Evolutionary conservation across 2,113 vertebrate genomes (phyloP).

Genomic region (Daphoenositta chrysoptera): DNA sequence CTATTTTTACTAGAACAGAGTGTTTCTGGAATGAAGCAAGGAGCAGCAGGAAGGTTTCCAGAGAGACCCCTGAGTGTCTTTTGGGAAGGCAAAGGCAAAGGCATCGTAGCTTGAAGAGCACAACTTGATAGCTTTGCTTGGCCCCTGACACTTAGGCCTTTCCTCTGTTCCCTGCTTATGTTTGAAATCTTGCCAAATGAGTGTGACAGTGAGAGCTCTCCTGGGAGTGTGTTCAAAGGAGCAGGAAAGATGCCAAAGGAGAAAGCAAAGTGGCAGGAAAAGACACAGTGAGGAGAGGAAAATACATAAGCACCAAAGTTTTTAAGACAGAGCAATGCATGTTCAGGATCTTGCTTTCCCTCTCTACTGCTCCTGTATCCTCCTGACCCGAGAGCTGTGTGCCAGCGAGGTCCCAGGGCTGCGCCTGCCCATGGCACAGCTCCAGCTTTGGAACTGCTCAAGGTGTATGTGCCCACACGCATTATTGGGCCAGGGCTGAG

Average conservation of each 20-base stretch:
- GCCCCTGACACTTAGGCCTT: not conserved
- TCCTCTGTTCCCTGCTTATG: not conserved
- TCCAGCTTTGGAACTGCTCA: not conserved
- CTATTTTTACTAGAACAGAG: not conserved
- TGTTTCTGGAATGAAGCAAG: not conserved
- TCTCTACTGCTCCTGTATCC: not conserved
- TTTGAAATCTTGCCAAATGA: not conserved
- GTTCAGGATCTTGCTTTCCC: not conserved
- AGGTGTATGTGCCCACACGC: not conserved
- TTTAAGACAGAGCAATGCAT: not conserved
- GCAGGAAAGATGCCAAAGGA: not conserved
- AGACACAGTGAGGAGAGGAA: not conserved
- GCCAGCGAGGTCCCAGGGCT: not conserved
- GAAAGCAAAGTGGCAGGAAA: slow-evolving; percentile 26
- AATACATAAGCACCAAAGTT: not conserved
- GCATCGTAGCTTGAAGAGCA: not conserved
- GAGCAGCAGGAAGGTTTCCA: not conserved
- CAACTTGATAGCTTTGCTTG: not conserved
- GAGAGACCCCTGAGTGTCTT: not conserved
- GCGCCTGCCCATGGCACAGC: not conserved
- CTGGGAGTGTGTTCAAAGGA: not conserved
- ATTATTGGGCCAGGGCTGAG: not conserved
- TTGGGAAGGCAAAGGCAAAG: not conserved
- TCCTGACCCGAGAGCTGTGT: not conserved
- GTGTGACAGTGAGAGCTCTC: not conserved